Evolutionary conservation across 2,888 invertebrate genomes (phyloP).

Genomic region (Brenthis hecate): DNA sequence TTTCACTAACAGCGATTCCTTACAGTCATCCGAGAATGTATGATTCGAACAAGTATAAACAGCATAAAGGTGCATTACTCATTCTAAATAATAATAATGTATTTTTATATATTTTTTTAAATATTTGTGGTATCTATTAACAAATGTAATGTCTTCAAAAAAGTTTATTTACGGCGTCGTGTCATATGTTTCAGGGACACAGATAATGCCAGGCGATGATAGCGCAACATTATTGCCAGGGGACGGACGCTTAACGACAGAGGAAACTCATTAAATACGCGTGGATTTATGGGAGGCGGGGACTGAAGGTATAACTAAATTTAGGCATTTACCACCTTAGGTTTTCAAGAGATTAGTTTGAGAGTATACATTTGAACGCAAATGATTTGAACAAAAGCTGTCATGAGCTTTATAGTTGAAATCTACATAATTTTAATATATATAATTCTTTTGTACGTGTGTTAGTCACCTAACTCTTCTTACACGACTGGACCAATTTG

Average conservation of each 20-base stretch:
- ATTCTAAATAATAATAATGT: not conserved
- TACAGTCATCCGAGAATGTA: too few species aligned
- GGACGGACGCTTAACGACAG: constrained; percentile 67
- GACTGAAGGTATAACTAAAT: constrained; percentile 46
- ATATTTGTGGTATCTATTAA: not conserved
- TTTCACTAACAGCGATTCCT: too few species aligned
- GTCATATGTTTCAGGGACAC: constrained; percentile 58
- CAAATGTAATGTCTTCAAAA: constrained; percentile 15
- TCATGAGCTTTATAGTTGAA: not conserved
- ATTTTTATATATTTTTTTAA: not conserved
- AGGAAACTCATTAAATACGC: constrained; percentile 78
- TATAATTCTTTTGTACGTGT: too few species aligned
- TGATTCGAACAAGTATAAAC: too few species aligned
- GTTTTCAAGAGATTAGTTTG: constrained; percentile 41
- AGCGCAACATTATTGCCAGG: constrained; percentile 68
- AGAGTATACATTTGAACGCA: constrained; percentile 34
- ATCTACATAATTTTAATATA: not conserved
- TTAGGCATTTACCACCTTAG: constrained; percentile 31
- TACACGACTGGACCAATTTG: too few species aligned
- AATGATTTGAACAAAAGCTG: constrained; percentile 1
- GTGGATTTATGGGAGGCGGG: constrained; percentile 66
- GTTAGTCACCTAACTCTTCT: too few species aligned
- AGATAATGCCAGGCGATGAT: constrained; percentile 72
- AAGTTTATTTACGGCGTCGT: constrained; percentile 31
- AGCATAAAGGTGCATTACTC: not conserved